Percentiles rank a stretch among this genome's conserved stretches.
These are phyloP conservation scores for Clarias pachynema DNA, from an alignment of 2,797 vertebrate genomes.

Conservation along the genomic window DNA sequence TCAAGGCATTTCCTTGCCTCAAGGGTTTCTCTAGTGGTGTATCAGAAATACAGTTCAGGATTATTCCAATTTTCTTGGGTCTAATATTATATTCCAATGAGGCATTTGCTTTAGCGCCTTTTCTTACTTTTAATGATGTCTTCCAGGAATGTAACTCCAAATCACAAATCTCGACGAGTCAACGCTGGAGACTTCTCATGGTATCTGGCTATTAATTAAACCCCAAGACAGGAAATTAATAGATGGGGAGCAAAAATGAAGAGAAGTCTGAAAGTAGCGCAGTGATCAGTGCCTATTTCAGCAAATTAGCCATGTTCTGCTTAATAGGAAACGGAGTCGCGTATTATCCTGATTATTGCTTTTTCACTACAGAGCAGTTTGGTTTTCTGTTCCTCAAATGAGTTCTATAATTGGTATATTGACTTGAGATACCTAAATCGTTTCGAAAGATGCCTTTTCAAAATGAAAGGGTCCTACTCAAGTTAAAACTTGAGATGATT, in stretches of 20 bases:
- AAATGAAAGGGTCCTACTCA: neutral
- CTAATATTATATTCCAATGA: neutral
- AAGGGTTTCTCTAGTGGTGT: neutral
- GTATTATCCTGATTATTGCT: neutral
- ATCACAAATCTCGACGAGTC: neutral
- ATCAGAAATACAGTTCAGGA: neutral
- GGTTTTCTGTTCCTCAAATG: neutral
- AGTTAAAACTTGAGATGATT: neutral
- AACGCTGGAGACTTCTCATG: neutral
- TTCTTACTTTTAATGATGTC: neutral
- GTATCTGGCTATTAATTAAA: slow-evolving; percentile 23
- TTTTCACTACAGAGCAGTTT: neutral
- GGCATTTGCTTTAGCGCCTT: neutral
- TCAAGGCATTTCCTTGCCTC: neutral
- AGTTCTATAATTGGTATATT: neutral
- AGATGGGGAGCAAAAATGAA: neutral
- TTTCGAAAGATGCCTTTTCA: neutral
- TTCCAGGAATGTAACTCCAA: neutral
- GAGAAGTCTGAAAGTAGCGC: neutral
- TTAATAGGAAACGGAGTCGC: neutral
- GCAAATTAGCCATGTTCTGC: neutral
- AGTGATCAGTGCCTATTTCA: neutral
- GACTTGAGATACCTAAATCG: neutral
- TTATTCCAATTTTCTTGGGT: neutral
- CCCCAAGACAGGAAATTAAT: slow-evolving; percentile 32